Base-by-base conservation (phyloP, 2,797 vertebrate species). In the Semotilus atromaculatus region DNA sequence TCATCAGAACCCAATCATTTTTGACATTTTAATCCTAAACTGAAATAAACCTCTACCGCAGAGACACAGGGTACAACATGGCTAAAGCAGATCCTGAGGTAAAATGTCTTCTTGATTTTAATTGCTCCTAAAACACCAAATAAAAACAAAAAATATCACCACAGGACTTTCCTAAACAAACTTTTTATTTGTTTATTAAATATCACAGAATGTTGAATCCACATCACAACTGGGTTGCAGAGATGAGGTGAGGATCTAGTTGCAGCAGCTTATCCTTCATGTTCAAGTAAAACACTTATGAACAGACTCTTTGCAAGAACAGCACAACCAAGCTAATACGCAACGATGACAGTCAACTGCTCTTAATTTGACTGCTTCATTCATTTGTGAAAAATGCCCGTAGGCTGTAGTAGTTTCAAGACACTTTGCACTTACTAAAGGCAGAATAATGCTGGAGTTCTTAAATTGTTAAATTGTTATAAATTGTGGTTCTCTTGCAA, bases 1-100 rank as follows among this genome's bases (percentile, higher is more conserved):
- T 78, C 75, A 78, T n/a, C 58, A 78, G 43, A 62, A 26, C n/a
- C 14, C 58, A 64, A 45, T 78, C n/a, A 78, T 78, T 78, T 78
- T 43, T 64, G 76, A 78, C 58, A 78, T 9, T 43, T 78, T 64
- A 64, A 78, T 78, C 58, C 26, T 64, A 45, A 78, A 31, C 58
- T 78, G 76, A 64, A 64, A 78, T 64, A 21, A 31, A 45, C 26
- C 55, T 45, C 36, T 78, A 6, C 53, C 13, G 55, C 51, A 55
- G 51, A 58, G 51, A 58, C 21, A 76, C 51, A 58, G 21, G 51
- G 11, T 55, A 75, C 48, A 16, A 55, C 73, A 36, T 14, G 48
- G 10, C 51, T 38, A 36, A 58, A 58, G 13, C 7, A 75, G 23
- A 31, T 31, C 73, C 51, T 16, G 51, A 75, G 31, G 31, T 75